phyloP scores from a whole-genome alignment of 2,888 invertebrate genomes.

The Cephus nigrinus region DNA sequence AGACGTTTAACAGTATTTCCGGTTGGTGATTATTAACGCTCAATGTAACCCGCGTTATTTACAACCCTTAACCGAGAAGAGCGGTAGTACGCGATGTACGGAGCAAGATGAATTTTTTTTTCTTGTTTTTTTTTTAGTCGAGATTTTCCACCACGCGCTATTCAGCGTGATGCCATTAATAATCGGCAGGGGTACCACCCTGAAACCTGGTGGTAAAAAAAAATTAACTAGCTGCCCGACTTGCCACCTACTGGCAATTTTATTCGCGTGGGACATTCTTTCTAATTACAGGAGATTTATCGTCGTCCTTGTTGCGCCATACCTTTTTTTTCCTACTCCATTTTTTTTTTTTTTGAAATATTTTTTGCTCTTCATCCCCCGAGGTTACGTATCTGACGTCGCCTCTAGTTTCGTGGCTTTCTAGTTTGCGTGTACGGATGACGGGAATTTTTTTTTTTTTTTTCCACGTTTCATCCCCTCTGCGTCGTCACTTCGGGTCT shows the following conservation, averaged over 20 bases:
- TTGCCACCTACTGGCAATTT: constrained; percentile 37
- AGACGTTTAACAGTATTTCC: constrained; percentile 55
- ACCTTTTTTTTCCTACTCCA: constrained; percentile 10
- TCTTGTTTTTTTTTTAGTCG: background rate
- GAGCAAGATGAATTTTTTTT: background rate
- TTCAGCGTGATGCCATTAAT: background rate
- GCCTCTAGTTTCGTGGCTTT: background rate
- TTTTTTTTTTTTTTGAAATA: constrained; percentile 14
- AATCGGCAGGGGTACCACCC: background rate
- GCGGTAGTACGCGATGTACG: background rate
- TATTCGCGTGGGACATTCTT: constrained; percentile 41
- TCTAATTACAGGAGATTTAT: constrained; percentile 50
- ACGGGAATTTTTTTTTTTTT: background rate
- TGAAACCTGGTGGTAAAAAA: constrained; percentile 29
- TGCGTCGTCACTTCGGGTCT: too few relatives aligned
- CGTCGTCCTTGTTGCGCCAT: constrained; percentile 32
- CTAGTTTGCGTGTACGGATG: background rate
- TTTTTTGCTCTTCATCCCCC: constrained; percentile 22
- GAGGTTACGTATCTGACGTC: background rate
- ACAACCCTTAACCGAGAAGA: background rate
- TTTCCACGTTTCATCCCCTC: too few relatives aligned
- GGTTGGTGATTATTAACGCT: constrained; percentile 16
- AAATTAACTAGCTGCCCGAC: constrained; percentile 43
- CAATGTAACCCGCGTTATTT: background rate
- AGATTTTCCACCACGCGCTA: background rate